These are phyloP conservation scores for Drosophila fungiperda DNA, from an alignment of 2,888 invertebrate species.

Conservation along the genomic window DNA sequence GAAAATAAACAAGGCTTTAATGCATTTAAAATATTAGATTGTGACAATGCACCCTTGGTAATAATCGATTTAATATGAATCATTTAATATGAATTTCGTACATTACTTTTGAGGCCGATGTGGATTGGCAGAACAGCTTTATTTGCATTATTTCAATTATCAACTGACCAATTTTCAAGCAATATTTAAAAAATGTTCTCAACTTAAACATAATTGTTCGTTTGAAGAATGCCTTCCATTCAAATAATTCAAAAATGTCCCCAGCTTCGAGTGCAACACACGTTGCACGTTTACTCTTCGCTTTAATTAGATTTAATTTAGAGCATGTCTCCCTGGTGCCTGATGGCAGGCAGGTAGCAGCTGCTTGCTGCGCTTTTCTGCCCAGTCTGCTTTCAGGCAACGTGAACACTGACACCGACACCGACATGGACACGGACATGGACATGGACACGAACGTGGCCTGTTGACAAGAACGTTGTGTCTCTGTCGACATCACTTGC, in stretches of 20 bases:
- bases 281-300: conserved; percentile 57
- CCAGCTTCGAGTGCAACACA: conserved; percentile 40
- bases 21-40: not conserved
- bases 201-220: conserved; percentile 7
- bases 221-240: not conserved
- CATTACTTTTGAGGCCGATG: too few relatives aligned
- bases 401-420: conserved; percentile 39
- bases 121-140: too few relatives aligned
- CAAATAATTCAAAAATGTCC: conserved; percentile 24
- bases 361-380: conserved; percentile 25
- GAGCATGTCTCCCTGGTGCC: conserved; percentile 32
- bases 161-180: not conserved
- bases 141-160: not conserved
- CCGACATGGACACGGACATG: conserved; percentile 1
- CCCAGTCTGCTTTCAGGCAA: conserved; percentile 8
- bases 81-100: not conserved
- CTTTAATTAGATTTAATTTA: conserved; percentile 77
- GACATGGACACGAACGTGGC: conserved; percentile 32
- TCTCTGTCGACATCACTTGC: conserved; percentile 15
- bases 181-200: not conserved
- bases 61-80: too few relatives aligned
- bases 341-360: conserved; percentile 20
- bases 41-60: not conserved
- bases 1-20: not conserved
- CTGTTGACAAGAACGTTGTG: conserved; percentile 58